Evolutionary conservation across 2,888 invertebrate species (phyloP).

Genomic region (Pyrrhia umbra): DNA sequence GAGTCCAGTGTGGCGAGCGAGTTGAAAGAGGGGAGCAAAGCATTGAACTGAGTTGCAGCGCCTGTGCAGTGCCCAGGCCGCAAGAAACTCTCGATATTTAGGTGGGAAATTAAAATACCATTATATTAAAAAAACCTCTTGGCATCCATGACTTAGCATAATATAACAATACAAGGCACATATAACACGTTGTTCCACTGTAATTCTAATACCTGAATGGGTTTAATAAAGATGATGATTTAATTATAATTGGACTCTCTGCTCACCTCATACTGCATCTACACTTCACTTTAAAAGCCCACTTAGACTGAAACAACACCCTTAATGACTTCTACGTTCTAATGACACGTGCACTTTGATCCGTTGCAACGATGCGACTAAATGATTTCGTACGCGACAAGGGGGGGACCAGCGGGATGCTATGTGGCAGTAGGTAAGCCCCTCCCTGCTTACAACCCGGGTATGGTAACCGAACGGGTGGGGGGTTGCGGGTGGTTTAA

Average conservation of each 20-base stretch:
- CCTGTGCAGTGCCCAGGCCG: neutral
- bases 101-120: no score
- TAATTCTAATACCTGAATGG: no score
- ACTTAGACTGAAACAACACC: neutral
- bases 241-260: neutral
- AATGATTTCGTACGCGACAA: neutral
- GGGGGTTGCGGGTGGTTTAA: no score
- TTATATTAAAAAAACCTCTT: no score
- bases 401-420: neutral
- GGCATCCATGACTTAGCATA: no score
- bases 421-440: neutral
- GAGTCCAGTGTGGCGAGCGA: no score
- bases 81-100: no score
- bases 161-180: no score
- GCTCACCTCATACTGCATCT: neutral
- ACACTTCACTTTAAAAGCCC: neutral
- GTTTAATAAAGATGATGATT: neutral
- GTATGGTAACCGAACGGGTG: no score
- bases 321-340: neutral
- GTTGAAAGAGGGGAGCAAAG: neutral
- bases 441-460: no score
- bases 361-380: neutral
- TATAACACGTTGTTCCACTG: no score
- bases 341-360: neutral
- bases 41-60: neutral